Conservation (phyloP, 2,113 vertebrate genomes). For the Gallinago media region DNA sequence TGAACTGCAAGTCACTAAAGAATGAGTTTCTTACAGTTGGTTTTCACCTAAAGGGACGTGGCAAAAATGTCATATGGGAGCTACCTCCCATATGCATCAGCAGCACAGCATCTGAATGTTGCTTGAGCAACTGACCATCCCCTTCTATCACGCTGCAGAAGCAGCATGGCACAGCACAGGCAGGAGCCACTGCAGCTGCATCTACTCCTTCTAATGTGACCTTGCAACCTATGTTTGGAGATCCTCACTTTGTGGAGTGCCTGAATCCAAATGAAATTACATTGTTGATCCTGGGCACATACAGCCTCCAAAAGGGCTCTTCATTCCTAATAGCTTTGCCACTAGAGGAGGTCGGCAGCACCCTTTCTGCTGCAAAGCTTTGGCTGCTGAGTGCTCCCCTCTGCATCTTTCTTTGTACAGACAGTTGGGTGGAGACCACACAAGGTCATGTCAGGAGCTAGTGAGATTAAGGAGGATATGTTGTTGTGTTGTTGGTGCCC, state of each 20-base stretch:
- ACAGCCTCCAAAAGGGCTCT: not conserved
- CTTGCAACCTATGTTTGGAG: not conserved
- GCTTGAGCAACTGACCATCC: not conserved
- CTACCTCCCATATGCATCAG: too few species aligned
- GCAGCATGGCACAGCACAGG: not conserved
- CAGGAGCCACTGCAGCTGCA: not conserved
- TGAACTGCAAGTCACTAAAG: not conserved
- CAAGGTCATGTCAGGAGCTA: not conserved
- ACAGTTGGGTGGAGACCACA: rapidly evolving
- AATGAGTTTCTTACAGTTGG: not conserved
- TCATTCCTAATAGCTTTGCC: not conserved
- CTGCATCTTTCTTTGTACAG: not conserved
- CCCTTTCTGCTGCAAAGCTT: not conserved
- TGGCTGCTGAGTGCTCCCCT: not conserved
- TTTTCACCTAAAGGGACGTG: not conserved
- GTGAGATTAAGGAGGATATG: not conserved
- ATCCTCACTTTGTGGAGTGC: not conserved
- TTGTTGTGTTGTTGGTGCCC: not conserved
- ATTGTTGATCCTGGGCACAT: not conserved
- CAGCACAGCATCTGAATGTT: not conserved
- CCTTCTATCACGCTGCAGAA: not conserved
- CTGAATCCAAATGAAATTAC: not conserved
- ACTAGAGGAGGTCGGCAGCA: not conserved
- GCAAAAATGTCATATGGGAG: not conserved
- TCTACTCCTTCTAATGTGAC: not conserved